Evolutionary conservation across 1,140 invertebrate genomes (phyloP), one percentile per base, ranked within the genome.

Genomic region (Drosophila chauvacae): DNA sequence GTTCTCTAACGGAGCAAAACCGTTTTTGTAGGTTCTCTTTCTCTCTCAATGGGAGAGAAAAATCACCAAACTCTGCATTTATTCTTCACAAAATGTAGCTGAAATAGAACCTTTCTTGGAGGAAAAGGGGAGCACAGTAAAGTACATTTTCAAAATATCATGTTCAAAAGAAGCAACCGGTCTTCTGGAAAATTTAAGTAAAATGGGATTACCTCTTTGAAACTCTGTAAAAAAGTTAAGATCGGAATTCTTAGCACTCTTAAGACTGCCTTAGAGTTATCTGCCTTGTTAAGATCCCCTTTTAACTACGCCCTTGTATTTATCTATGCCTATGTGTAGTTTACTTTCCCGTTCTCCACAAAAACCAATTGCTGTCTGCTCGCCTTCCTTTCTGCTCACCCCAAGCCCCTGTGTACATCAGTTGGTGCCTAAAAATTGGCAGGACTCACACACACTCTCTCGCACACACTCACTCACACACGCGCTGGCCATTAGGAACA

Each of bases 291-390:
- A 20, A 20, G 9, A 44, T 18, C 20, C 20, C 45, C 14, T 7
- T 47, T n/a, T n/a, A 7, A 18, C 64, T 26, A 33, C 58, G 57
- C 28, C 63, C 44, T 57, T 86, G 83, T 83, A 77, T 80, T 87
- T 87, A 83, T 80, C 84, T 86, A 76, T 76, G 83, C 84, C 83
- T 79, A 80, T 77, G 59, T 87, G 79, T 68, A 78, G 62, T 80
- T 85, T 68, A 44, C 59, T 65, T 58, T 64, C 57, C 65, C 63
- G 41, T 48, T 60, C 68, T 69, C 35, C 42, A 35, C 45, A 59
- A 58, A 68, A 78, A 69, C 50, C 57, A 78, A 78, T 61, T 75
- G 77, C 71, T 82, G 82, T 82, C 84, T 87, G 80, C 76, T 47
- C 73, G 45, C 68, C 55, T 72, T 72, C 69, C 51, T 57, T 69